These are phyloP conservation scores for Siniperca chuatsi DNA, from an alignment of 2,113 vertebrate species.

Conservation along the genomic window DNA sequence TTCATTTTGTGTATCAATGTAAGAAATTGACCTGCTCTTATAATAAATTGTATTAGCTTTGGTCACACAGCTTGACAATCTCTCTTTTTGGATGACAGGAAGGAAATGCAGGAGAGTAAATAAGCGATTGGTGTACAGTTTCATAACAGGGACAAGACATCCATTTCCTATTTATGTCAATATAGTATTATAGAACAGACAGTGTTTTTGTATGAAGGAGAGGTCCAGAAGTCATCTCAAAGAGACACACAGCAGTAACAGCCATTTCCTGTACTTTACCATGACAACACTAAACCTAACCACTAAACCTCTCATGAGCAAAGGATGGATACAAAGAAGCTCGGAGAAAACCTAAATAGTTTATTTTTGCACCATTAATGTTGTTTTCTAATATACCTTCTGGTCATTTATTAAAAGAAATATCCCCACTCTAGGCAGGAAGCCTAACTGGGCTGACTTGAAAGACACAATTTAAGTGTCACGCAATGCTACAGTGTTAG, in stretches of 20 bases:
- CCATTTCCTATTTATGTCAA: conserved; percentile 10
- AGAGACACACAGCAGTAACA: background rate
- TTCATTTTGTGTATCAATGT: background rate
- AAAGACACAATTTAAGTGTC: conserved; percentile 1
- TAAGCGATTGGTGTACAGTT: background rate
- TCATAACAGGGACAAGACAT: background rate
- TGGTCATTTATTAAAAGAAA: background rate
- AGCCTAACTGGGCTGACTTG: background rate
- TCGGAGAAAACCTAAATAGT: background rate
- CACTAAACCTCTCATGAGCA: background rate
- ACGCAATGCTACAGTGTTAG: background rate
- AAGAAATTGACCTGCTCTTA: background rate
- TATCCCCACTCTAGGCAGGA: background rate
- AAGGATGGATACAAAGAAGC: background rate
- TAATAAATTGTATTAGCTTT: background rate
- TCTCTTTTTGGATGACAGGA: background rate
- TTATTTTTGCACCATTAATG: background rate
- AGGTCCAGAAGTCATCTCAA: background rate
- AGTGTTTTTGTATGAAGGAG: background rate
- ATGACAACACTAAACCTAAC: background rate
- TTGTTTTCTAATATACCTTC: background rate
- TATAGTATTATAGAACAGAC: background rate
- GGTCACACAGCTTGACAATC: background rate
- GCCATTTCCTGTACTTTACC: background rate
- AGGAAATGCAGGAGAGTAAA: background rate